Base-by-base conservation (phyloP, 2,888 invertebrate genomes). In the Leptinotarsa peninsularis region DNA sequence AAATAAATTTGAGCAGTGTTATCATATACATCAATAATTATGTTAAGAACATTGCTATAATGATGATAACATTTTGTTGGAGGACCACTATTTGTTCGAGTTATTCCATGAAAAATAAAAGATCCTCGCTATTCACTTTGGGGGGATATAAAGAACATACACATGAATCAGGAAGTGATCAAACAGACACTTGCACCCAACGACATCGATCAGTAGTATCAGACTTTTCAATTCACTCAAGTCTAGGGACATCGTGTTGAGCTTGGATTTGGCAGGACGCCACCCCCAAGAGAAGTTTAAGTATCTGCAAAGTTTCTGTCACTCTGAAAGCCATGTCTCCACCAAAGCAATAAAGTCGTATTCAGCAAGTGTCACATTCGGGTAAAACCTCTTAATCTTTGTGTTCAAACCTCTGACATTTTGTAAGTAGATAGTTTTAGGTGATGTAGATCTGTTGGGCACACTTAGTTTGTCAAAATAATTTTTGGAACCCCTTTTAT, bases 231-330 rank as follows among this genome's bases (percentile, higher is more conserved):
- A 21, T 21, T 21, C 21, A 2, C 21, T 21, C 21, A 21, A 21
- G 21, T 21, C 21, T 21, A 21, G 21, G 21, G 2, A 21, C 2
- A 21, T 21, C 21, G 21, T 21, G 21, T 21, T 21, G 21, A 21
- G 21, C 21, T 21, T 21, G 21, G 21, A 21, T 21, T 21, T 21
- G 21, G 21, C 21, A 21, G 23, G 58, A 15, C 18, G 1, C 18
- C 23, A 18, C 21, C 23, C 23, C 21, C 58, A 21, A 21, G 58
- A 21, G 58, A 2, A 58, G 14, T 58, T 18, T 7, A 7, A 23
- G 58, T 23, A 58, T 58, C 58, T 5, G 23, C 58, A 23, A 58
- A 58, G 58, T 58, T 58, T 21, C 23, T 58, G 23, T 58, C 58
- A 58, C 58, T 58, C 10, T 58, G 23, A 4, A 23, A 23, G 23